Evolutionary conservation across 2,113 vertebrate species (phyloP), one percentile per base, ranked within the genome.

Genomic region (Nerophis lumbriciformis): DNA sequence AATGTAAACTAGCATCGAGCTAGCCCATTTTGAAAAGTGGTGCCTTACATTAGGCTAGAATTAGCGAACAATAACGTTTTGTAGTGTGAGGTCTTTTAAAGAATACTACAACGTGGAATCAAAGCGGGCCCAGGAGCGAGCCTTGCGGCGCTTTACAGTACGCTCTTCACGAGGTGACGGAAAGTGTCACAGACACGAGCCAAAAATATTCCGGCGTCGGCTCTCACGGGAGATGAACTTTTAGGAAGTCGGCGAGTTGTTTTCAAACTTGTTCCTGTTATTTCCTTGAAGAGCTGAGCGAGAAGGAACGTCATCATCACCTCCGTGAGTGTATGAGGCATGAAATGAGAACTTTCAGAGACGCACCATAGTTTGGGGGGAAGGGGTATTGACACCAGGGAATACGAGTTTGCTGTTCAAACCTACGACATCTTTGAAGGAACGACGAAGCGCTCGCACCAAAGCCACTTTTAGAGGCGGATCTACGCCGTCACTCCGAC

Each of bases 341-440:
- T 12, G 10, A 45, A 12, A 45, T 45, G 10, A 9, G 5, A 12
- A 11, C 42, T 5, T 11, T 11, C 4, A n/a, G 37, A 36, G 12
- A 35, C 1, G 37, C 6, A 15, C 35, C 6, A 15, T n/a, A n/a
- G 53, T 54, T 8, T 54, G 14, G 53, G 37, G 13, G 53, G 4
- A 5, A 39, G 38, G 37, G 64, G 44, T 67, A 70, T 72, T 65
- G 55, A 66, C 60, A 65, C 21, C 53, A n/a, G 10, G 37, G 15
- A 61, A 61, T 28, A 53, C 14, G 6, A 53, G 53, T 64, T 57
- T 8, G 19, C 48, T 28, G 9, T 48, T 53, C 36, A 49, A 60
- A 65, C 66, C 55, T 60, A 6, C 21, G 48, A 28, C 3, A 53
- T 69, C 55, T 75, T 59, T 68, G 38, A 61, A 70, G 61, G 70